A percentile compares a stretch with the other conserved stretches of the same genome.
phyloP scores from a whole-genome alignment of 2,797 vertebrate species.

The Notolepis coatsorum region DNA sequence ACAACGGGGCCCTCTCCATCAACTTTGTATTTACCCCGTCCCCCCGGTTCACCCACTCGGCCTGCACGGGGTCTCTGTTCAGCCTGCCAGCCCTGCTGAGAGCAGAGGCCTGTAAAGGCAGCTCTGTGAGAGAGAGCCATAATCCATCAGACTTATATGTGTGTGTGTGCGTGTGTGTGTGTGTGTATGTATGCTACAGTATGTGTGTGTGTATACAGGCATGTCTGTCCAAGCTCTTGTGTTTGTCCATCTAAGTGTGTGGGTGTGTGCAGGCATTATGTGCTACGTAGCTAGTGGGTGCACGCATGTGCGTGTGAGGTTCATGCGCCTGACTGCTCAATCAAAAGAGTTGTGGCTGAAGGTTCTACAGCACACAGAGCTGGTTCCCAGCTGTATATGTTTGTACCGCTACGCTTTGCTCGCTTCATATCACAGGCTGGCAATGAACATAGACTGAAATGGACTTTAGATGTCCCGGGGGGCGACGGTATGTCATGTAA shows the following conservation, averaged over 20 bases:
- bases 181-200: too few species aligned
- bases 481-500: too few species aligned
- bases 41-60: slow-evolving; percentile 70
- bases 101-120: slow-evolving; percentile 66
- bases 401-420: too few species aligned
- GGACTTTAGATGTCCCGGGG: too few species aligned
- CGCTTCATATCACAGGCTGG: too few species aligned
- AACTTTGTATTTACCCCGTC: slow-evolving; percentile 75
- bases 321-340: slow-evolving; percentile 3
- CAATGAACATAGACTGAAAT: too few species aligned
- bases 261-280: not conserved
- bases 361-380: too few species aligned
- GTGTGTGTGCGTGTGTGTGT: slow-evolving; percentile 11
- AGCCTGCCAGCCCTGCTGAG: slow-evolving; percentile 74
- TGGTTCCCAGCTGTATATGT: too few species aligned
- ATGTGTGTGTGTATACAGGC: slow-evolving; percentile 15
- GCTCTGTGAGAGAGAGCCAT: slow-evolving; percentile 43
- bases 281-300: not conserved
- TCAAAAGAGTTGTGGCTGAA: slow-evolving; percentile 54
- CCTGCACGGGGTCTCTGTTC: slow-evolving; percentile 78
- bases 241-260: not conserved
- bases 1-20: slow-evolving; percentile 67
- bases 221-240: not conserved
- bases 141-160: slow-evolving; percentile 70
- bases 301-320: not conserved